These are phyloP conservation scores for Corythoichthys intestinalis DNA, from an alignment of 2,113 vertebrate genomes.

Conservation along the genomic window DNA sequence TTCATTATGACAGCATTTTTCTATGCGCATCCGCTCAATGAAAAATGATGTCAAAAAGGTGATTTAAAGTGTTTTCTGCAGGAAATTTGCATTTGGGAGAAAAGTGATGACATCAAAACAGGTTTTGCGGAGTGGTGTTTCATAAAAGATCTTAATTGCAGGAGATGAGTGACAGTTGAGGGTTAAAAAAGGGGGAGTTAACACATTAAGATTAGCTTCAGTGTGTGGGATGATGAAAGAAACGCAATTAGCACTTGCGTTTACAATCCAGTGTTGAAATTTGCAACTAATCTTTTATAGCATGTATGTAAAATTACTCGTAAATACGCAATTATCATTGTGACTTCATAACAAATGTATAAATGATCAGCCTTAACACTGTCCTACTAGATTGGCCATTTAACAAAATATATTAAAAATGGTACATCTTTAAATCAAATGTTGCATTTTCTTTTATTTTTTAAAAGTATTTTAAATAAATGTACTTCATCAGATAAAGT, in stretches of 20 bases:
- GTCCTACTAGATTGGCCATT: too few relatives aligned
- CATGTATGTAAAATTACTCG: too few relatives aligned
- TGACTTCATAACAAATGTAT: too few relatives aligned
- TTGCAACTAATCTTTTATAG: neutral
- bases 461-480: too few relatives aligned
- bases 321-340: too few relatives aligned
- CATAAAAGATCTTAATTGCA: constrained; percentile 17
- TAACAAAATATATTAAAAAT: too few relatives aligned
- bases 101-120: constrained; percentile 13
- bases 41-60: constrained; percentile 21
- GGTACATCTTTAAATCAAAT: too few relatives aligned
- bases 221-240: constrained; percentile 11
- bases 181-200: constrained; percentile 40
- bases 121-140: constrained; percentile 10
- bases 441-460: too few relatives aligned
- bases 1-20: neutral
- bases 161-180: constrained; percentile 33
- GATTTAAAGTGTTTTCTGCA: constrained; percentile 28
- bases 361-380: too few relatives aligned
- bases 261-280: neutral
- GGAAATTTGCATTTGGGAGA: constrained; percentile 16
- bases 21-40: neutral
- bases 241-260: neutral
- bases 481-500: too few relatives aligned
- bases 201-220: constrained; percentile 41